These are phyloP conservation scores for Xyrauchen texanus DNA, from an alignment of 2,113 vertebrate genomes.

Conservation along the genomic window DNA sequence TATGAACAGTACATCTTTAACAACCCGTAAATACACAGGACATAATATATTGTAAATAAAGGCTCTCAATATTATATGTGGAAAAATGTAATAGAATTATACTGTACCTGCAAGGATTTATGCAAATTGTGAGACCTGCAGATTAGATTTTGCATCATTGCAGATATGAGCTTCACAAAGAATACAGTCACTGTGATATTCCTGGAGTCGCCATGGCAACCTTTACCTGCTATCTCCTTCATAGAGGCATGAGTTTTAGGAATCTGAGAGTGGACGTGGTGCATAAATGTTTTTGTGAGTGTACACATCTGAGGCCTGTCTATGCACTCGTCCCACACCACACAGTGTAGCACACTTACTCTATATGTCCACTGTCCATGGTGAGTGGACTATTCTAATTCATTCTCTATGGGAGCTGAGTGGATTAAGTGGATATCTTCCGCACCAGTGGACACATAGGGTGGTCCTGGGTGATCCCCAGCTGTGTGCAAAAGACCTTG, in stretches of 20 bases:
- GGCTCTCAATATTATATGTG: constrained; percentile 20
- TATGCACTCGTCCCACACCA: too few relatives aligned
- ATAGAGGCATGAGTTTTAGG: constrained; percentile 15
- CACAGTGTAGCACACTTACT: too few relatives aligned
- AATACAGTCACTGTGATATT: constrained; percentile 30
- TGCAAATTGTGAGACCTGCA: constrained; percentile 10
- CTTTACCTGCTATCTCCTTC: constrained; percentile 44
- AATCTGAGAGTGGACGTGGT: constrained; percentile 1
- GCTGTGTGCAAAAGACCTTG: constrained; percentile 59
- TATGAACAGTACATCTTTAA: constrained; percentile 26
- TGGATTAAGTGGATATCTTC: too few relatives aligned
- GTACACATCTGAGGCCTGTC: neutral
- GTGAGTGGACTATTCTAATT: too few relatives aligned
- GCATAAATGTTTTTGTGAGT: neutral
- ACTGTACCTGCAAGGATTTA: constrained; percentile 7
- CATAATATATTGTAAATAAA: constrained; percentile 28
- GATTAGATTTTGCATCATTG: constrained; percentile 28
- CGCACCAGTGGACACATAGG: too few relatives aligned
- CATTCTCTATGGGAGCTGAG: too few relatives aligned
- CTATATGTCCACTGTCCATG: too few relatives aligned
- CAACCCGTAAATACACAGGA: constrained; percentile 22
- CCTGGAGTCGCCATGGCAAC: constrained; percentile 50
- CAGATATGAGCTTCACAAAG: constrained; percentile 6
- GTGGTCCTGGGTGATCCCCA: constrained; percentile 41
- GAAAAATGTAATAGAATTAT: constrained; percentile 22